Base-by-base conservation (phyloP, 2,888 invertebrate species). In the Phortica magna region DNA sequence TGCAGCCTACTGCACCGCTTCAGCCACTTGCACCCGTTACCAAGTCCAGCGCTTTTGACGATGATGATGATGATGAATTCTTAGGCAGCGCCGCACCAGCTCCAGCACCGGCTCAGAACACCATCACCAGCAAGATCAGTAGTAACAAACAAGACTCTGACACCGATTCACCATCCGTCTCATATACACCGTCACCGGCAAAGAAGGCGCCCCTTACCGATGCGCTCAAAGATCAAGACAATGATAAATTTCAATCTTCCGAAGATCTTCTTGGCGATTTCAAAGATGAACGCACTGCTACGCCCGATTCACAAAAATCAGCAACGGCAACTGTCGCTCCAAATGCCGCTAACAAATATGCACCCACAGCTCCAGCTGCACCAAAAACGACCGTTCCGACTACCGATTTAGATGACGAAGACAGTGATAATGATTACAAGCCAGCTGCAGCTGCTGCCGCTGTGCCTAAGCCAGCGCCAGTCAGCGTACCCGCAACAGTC, bases 241-340 rank as follows among this genome's bases (percentile, higher is more conserved):
- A 91, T 80, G 92, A 92, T 61, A 91, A 92, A 77, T 92, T 92
- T 73, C 92, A 91, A 74, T 92, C 92, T 0, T 91, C 92, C 14
- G 92, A 92, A 79, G 91, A 92, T 87, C 83, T 92, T 14, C 76
- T 91, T 12, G 89, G 90, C 4, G 91, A 92, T 75, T 91, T 91
- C 74, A 91, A 90, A 78, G 91, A 91, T 43, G 89, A 89, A 73
- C 90, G 88, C 77, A 89, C 85, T 48, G 83, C 84, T 17, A 84
- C 82, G 48, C 82, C 85, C 7, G 84, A 84, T 70, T 81, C 81
- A 14, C 70, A 53, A 48, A 82, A 81, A 22, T 76, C 81, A 59
- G 74, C 81, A 65, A 79, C 83, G n/a, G 55, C 61, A 31, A 22
- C 74, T 39, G 48, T 59, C 7, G 41, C 39, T 9, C 7, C 31